Evolutionary conservation across 1,140 invertebrate species (phyloP), one percentile per base, ranked within the genome.

Genomic region (Bombus picipes): DNA sequence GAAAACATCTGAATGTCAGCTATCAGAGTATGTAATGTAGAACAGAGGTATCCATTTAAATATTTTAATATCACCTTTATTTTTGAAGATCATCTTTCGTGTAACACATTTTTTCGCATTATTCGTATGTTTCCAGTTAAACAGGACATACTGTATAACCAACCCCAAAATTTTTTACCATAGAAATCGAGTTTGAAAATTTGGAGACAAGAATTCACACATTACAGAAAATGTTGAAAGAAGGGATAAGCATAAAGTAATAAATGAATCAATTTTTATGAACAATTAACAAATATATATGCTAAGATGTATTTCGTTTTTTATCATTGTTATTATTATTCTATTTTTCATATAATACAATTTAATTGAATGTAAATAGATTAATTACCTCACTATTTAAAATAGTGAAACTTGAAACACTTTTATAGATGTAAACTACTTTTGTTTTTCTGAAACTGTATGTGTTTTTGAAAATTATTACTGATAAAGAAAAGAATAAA

Each of bases 181-280:
- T 75, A 92, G 92, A 90, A 70, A 68, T 90, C 43, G 91, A 93
- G 41, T 91, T 93, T 66, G 92, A 87, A 32, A 92, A 93, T 79
- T 87, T 93, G 79, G 92, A 94, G 81, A 86, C 87, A 47, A 89
- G 92, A 87, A 94, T 93, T 82, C 90, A 92, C 5, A 81, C 89
- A 18, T 74, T 94, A 10, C 88, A 92, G 81, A 94, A 93, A 81
- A 92, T 93, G 91, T 88, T 93, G 37, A 91, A 91, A 84, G 92
- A 94, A 62, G 93, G 92, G 47, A 87, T 93, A 65, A 92, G 91
- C 47, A 78, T 93, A 25, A 92, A 91, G 76, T 93, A 83, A 92
- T 32, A 22, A 41, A 32, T 39, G 9, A 81, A 72, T 53, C 3
- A 57, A n/a, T 59, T 84, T 59, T 37, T 78, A 53, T 41, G 39